phyloP scores from a whole-genome alignment of 2,113 vertebrate species.

The Lepus americanus region DNA sequence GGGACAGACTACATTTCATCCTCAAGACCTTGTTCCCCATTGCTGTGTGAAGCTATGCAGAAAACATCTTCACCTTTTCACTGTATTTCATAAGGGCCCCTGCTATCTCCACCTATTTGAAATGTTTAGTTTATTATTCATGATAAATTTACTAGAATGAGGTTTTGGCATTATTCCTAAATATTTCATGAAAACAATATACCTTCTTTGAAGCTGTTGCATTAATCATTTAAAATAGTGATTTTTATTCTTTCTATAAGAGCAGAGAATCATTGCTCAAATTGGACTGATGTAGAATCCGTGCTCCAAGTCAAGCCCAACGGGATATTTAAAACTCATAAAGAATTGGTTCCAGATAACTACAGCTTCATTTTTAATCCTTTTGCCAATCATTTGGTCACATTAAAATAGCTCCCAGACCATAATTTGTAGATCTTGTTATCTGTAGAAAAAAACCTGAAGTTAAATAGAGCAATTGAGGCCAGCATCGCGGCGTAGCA shows the following conservation, averaged over 20 bases:
- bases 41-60: not conserved
- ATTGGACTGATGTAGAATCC: not conserved
- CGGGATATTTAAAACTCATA: not conserved
- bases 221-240: not conserved
- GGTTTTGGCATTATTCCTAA: not conserved
- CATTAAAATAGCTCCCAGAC: conserved; percentile 10
- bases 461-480: too few species aligned
- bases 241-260: not conserved
- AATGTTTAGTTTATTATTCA: not conserved
- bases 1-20: not conserved
- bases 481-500: too few species aligned
- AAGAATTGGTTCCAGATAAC: not conserved
- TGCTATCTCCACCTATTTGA: not conserved
- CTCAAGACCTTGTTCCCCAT: not conserved
- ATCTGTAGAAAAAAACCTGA: conserved; percentile 3
- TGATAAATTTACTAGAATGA: not conserved
- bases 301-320: not conserved
- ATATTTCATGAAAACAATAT: not conserved
- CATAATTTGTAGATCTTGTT: not conserved
- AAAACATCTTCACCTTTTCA: not conserved
- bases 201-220: not conserved
- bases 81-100: not conserved
- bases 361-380: not conserved
- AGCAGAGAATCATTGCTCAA: not conserved
- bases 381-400: conserved; percentile 33